Evolutionary conservation across 2,888 invertebrate species (phyloP).

Genomic region (Phytoseiulus persimilis): DNA sequence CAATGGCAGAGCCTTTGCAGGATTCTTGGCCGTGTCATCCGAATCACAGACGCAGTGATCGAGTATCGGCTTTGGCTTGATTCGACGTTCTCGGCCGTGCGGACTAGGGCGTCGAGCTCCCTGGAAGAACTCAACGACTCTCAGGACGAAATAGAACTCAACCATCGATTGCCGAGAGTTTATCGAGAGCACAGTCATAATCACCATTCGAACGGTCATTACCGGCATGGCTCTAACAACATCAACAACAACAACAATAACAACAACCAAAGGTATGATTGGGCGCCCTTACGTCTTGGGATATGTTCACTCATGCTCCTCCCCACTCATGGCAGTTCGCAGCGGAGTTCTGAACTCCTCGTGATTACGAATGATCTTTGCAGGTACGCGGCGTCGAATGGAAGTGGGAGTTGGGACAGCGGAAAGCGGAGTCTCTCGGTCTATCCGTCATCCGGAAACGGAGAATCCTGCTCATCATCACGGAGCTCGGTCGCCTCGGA

Average conservation of each 20-base stretch:
- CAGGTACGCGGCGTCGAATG: neutral
- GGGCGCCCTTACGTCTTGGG: neutral
- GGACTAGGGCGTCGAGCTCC: neutral
- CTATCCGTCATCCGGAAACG: constrained; percentile 27
- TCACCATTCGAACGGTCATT: neutral
- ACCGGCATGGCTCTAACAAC: neutral
- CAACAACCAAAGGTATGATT: neutral
- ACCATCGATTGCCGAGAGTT: neutral
- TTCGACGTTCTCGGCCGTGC: constrained; percentile 53
- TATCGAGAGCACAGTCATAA: neutral
- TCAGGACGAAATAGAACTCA: neutral
- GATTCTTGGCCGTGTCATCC: constrained; percentile 79
- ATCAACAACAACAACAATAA: constrained; percentile 25
- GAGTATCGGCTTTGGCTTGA: constrained; percentile 63
- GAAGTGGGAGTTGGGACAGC: neutral
- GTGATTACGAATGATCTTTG: neutral
- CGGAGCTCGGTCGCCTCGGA: constrained; percentile 19
- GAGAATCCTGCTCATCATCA: constrained; percentile 11
- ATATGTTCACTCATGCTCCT: neutral
- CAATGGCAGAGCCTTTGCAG: constrained; percentile 49
- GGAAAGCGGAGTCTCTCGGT: constrained; percentile 12
- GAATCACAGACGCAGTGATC: constrained; percentile 85
- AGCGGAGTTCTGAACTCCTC: neutral
- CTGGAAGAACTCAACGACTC: neutral
- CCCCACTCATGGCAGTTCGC: no score